These are phyloP conservation scores for Valencia hispanica DNA, from an alignment of 2,797 vertebrate species.

Conservation along the genomic window DNA sequence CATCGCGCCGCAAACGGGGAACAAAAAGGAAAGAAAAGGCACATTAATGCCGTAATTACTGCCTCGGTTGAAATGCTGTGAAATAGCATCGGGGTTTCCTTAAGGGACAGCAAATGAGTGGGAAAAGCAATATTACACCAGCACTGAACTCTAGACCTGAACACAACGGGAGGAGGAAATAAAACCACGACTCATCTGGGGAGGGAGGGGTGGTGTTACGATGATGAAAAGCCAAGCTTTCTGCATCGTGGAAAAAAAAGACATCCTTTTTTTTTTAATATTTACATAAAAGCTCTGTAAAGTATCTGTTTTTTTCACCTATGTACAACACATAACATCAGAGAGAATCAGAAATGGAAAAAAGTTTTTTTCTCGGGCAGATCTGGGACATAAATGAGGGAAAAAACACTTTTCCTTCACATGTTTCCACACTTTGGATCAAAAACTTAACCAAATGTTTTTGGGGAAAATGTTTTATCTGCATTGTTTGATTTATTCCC, in stretches of 20 bases:
- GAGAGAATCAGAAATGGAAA: conserved; percentile 52
- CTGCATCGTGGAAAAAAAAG: conserved; percentile 60
- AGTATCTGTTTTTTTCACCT: conserved; percentile 76
- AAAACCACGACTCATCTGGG: conserved; percentile 40
- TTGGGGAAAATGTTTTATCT: too few species aligned
- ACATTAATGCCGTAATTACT: conserved; percentile 69
- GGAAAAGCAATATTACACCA: conserved; percentile 63
- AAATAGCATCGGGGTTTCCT: conserved; percentile 47
- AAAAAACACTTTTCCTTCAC: background rate
- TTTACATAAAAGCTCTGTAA: conserved; percentile 81
- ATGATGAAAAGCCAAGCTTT: conserved; percentile 59
- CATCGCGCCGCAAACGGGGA: conserved; percentile 26
- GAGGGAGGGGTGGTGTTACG: conserved; percentile 33
- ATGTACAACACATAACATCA: conserved; percentile 79
- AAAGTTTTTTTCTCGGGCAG: conserved; percentile 20
- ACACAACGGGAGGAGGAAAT: conserved; percentile 41
- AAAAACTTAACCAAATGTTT: conserved; percentile 5
- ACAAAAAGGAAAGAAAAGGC: conserved; percentile 39
- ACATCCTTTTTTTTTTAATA: conserved; percentile 67
- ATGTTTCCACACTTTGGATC: conserved; percentile 36
- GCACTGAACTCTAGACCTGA: conserved; percentile 70
- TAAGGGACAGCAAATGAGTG: conserved; percentile 57
- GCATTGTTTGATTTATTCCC: background rate
- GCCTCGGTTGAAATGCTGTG: conserved; percentile 61
- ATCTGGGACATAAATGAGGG: conserved; percentile 28